phyloP scores from a whole-genome alignment of 2,113 vertebrate species.

The Brachionichthys hirsutus region DNA sequence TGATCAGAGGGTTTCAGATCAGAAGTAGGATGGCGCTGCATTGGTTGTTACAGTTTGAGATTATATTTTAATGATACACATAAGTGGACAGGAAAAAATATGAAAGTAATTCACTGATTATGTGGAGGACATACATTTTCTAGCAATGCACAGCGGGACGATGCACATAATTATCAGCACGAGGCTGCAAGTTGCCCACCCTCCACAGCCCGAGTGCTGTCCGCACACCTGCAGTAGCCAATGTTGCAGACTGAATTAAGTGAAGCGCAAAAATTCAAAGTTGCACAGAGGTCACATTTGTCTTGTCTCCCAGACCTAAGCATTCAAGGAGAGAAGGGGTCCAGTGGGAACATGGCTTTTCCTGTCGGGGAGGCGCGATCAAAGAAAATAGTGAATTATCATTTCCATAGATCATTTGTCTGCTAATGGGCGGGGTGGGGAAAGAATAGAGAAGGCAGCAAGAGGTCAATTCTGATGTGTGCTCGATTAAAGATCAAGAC shows the following conservation, averaged over 20 bases:
- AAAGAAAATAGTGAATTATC: conserved; percentile 29
- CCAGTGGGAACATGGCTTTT: conserved; percentile 27
- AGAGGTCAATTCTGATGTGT: conserved; percentile 41
- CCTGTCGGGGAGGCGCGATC: conserved; percentile 15
- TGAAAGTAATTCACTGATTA: conserved; percentile 2
- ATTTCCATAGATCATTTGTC: conserved; percentile 48
- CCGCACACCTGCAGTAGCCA: conserved; percentile 21
- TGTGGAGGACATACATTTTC: conserved; percentile 6
- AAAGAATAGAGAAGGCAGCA: conserved; percentile 18
- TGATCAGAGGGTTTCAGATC: no score
- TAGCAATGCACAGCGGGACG: conserved; percentile 5
- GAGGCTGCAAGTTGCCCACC: conserved; percentile 11
- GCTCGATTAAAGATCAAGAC: conserved; percentile 10
- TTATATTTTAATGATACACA: neutral
- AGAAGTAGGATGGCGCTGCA: neutral
- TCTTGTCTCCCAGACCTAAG: conserved; percentile 40
- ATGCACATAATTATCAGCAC: conserved; percentile 31
- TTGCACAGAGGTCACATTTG: conserved; percentile 21
- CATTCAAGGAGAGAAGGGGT: conserved; percentile 41
- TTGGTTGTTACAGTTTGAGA: neutral
- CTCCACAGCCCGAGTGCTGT: conserved; percentile 1
- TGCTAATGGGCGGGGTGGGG: conserved; percentile 44
- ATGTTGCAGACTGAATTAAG: conserved; percentile 15
- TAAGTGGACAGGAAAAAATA: neutral
- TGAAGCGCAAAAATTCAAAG: conserved; percentile 15